A percentile compares a stretch with the other conserved stretches of the same genome.
Evolutionary conservation across 2,888 invertebrate genomes (phyloP).

Genomic region (Pinctada fucata): DNA sequence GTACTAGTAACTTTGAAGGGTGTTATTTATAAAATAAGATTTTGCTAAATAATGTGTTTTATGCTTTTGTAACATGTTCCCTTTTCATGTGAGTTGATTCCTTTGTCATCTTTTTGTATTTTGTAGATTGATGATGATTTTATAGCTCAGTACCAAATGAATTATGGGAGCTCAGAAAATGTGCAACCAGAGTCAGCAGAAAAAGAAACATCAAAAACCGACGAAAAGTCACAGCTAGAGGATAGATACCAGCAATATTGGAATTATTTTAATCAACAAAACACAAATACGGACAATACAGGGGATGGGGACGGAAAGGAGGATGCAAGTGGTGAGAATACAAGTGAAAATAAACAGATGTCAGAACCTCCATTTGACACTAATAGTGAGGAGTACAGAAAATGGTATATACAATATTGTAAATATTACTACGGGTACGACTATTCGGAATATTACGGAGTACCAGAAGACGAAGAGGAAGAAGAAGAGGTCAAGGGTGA

Average conservation of each 20-base stretch:
- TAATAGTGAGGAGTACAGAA: conserved; percentile 42
- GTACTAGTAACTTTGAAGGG: too few relatives aligned
- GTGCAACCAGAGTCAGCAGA: not conserved
- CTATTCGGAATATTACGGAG: conserved; percentile 53
- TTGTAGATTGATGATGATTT: conserved; percentile 93
- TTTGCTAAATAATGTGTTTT: too few relatives aligned
- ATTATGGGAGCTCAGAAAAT: conserved; percentile 80
- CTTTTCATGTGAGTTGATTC: too few relatives aligned
- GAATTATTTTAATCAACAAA: conserved; percentile 7
- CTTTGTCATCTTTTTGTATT: too few relatives aligned
- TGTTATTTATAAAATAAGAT: too few relatives aligned
- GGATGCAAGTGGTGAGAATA: not conserved
- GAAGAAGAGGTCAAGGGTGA: conserved; percentile 28
- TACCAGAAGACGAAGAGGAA: conserved; percentile 28
- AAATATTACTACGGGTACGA: conserved; percentile 64
- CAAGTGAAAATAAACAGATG: conserved; percentile 9
- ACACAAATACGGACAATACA: not conserved
- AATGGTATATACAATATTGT: conserved; percentile 61
- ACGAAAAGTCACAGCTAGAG: not conserved
- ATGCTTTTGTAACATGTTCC: too few relatives aligned
- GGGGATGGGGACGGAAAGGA: not conserved
- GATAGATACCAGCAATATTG: not conserved
- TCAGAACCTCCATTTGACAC: conserved; percentile 19
- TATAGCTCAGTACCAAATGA: conserved; percentile 96
- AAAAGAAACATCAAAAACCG: conserved; percentile 2